A percentile compares a stretch with the other conserved stretches of the same genome.
These are phyloP conservation scores for Ceratina australensis DNA, from an alignment of 1,140 invertebrate genomes.

Conservation along the genomic window DNA sequence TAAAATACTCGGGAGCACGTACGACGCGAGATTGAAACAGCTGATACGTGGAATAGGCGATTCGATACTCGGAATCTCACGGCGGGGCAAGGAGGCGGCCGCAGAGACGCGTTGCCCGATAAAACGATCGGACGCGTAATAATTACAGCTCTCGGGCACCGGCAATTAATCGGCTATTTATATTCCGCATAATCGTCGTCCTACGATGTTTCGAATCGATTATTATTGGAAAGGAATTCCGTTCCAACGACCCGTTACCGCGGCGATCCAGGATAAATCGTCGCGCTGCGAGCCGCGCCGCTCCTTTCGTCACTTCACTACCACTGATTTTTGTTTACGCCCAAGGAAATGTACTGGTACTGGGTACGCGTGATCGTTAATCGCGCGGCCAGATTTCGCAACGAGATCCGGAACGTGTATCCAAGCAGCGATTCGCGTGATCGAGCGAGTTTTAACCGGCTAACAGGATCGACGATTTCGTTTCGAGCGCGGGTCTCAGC, in stretches of 20 bases:
- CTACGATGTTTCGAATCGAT: constrained; percentile 68
- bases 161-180: constrained; percentile 71
- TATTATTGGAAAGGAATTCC: constrained; percentile 71
- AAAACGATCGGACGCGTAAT: constrained; percentile 47
- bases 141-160: constrained; percentile 60
- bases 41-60: background rate
- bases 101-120: constrained; percentile 5
- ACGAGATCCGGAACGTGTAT: background rate
- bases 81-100: constrained; percentile 1
- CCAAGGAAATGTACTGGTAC: background rate
- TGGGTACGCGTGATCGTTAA: background rate
- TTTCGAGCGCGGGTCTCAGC: constrained; percentile 33
- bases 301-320: too few relatives aligned
- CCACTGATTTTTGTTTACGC: background rate
- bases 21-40: constrained; percentile 6
- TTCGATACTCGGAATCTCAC: background rate
- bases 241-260: constrained; percentile 59
- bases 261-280: constrained; percentile 18
- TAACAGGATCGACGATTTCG: constrained; percentile 34
- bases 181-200: constrained; percentile 64
- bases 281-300: too few relatives aligned
- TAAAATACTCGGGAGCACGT: background rate
- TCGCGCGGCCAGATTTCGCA: background rate
- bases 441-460: constrained; percentile 9
- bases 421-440: background rate